Percentiles rank a stretch among this genome's conserved stretches.
phyloP scores from a whole-genome alignment of 1,140 invertebrate genomes.

The Platorchestia sp. region DNA sequence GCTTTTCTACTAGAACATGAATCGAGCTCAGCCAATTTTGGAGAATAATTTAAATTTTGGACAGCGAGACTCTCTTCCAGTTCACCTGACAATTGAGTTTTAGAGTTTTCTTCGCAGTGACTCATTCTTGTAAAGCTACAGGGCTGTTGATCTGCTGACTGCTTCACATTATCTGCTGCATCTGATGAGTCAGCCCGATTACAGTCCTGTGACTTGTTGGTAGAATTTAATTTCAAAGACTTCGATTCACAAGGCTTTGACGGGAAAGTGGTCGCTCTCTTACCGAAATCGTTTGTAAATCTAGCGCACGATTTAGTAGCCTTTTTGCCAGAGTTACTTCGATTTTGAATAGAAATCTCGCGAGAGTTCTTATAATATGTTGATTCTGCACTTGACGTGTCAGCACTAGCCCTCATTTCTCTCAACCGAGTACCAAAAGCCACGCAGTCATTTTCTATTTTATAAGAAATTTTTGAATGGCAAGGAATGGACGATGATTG shows the following conservation, averaged over 20 bases:
- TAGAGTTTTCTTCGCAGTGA: not conserved
- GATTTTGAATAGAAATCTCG: not conserved
- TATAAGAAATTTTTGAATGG: not conserved
- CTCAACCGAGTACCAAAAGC: not conserved
- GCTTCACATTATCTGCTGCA: not conserved
- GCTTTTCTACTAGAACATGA: not conserved
- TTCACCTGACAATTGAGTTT: not conserved
- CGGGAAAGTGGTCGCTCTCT: not conserved
- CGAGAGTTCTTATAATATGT: not conserved
- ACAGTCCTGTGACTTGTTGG: not conserved
- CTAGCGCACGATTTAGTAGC: not conserved
- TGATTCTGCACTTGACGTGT: not conserved
- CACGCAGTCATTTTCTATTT: not conserved
- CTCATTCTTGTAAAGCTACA: not conserved
- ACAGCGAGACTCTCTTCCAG: not conserved
- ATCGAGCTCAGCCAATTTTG: not conserved
- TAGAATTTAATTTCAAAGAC: constrained; percentile 5
- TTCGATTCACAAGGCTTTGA: not conserved
- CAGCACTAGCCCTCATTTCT: not conserved
- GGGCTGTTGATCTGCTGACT: not conserved
- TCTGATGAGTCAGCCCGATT: not conserved
- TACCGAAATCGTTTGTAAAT: not conserved
- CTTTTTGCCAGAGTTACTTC: not conserved
- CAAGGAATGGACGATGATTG: not conserved
- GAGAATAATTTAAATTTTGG: not conserved